Evolutionary conservation across 2,797 vertebrate species (phyloP), one percentile per base, ranked within the genome.

Genomic region (Epinephelus coioides): DNA sequence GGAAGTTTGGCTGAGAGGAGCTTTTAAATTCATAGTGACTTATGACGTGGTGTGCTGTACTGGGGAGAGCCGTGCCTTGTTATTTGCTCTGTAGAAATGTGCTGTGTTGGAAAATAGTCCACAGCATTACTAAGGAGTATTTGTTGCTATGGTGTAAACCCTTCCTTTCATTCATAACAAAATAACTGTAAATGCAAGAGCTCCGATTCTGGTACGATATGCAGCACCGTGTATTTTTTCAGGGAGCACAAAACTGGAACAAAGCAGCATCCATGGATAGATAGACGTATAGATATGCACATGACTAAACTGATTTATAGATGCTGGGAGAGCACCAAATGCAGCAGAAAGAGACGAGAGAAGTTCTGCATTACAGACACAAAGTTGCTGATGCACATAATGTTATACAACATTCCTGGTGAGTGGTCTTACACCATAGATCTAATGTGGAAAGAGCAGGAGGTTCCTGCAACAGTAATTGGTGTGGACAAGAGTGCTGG

Each of bases 361-460:
- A 81, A 78, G 83, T 84, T 89, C 54, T 86, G 76, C 84, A 83
- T 81, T 86, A 86, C 79, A 80, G 69, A 80, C 67, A 67, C 38
- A 2, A 83, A 87, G 86, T 87, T 91, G 88, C 91, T 91, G 90
- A 91, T 92, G 86, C 89, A 88, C 87, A 86, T 81, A 89, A 85
- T 81, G 86, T 84, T 89, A 84, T 83, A 88, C 86, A 92, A 74
- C 79, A 82, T 91, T 91, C 85, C 84, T 70, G 80, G 86, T 86
- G 91, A 92, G 89, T 90, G 89, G 84, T 86, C 82, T 54, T 82
- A 79, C 79, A 74, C 84, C 78, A 81, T 47, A 70, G 73, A 83
- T 85, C 84, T 91, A 88, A 93, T 92, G 90, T 90, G 89, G 87
- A 86, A 89, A 91, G 90, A 93, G 91, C 91, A 93, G 91, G 86